Evolutionary conservation across 2,888 invertebrate species (phyloP), one percentile per base, ranked within the genome.

Genomic region (Folsomia manolachei): DNA sequence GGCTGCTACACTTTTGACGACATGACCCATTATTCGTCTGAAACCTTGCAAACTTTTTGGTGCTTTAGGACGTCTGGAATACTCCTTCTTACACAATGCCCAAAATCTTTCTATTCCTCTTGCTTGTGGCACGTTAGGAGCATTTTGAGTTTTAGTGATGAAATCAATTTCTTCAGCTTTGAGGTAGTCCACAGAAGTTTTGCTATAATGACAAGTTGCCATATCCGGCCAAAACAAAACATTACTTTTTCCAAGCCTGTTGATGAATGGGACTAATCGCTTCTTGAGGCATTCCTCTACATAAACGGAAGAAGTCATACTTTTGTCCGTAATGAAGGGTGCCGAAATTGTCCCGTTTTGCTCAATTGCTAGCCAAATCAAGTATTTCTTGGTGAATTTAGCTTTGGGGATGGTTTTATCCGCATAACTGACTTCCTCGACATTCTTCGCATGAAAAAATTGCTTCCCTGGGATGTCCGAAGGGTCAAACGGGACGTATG

Each of bases 221-320:
- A 74, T 23, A 67, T 74, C 70, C 2, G 71, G 74, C 75, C 75
- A 72, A 52, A 75, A 72, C 18, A 70, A 25, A 19, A 70, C 51
- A n/a, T 70, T 56, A 18, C 64, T 27, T 25, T 25, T 27, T 1
- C 61, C 18, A 75, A 67, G 65, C 64, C n/a, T 24, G 18, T 71
- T 51, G 19, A 70, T 67, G 7, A 70, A 70, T 4, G 70, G 70
- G 24, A 70, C 19, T 21, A 73, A 66, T 14, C 65, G 51, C 14
- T 21, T 25, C 70, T 67, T 66, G 1, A 70, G 1, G 53, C 73
- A 70, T 25, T 73, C 70, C 27, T 67, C 24, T 24, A 66, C 19
- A 53, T 70, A 73, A 11, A 61, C 52, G 1, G 69, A 1, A 21
- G 18, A 51, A 27, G 9, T 61, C 11, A 65, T 69, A 7, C 61